Conservation (phyloP, 2,113 vertebrate species). For the Melanostigma gelatinosum region DNA sequence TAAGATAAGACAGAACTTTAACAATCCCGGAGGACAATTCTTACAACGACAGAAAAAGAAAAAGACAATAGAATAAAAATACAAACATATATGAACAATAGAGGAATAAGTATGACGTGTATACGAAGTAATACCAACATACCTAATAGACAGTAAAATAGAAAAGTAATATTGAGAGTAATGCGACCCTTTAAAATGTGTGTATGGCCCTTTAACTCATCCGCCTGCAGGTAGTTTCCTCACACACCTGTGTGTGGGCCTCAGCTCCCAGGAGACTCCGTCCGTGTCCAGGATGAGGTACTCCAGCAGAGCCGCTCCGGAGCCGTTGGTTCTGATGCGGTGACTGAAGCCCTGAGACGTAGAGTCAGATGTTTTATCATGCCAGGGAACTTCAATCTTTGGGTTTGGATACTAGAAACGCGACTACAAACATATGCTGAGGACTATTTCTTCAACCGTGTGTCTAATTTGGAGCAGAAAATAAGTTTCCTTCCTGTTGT, state of each 20-base stretch:
- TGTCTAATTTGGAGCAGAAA: neutral
- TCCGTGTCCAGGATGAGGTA: slow-evolving; percentile 86
- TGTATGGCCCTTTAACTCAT: neutral
- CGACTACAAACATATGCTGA: too few species aligned
- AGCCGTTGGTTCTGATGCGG: slow-evolving; percentile 71
- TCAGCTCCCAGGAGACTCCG: slow-evolving; percentile 76
- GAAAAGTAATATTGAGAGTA: too few species aligned
- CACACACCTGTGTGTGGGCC: slow-evolving; percentile 72
- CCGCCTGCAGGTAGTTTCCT: neutral
- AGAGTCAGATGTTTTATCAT: neutral
- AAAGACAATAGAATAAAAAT: too few species aligned
- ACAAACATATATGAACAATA: too few species aligned
- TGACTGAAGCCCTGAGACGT: slow-evolving; percentile 80
- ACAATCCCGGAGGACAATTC: too few species aligned
- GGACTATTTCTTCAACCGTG: too few species aligned
- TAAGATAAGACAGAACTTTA: neutral
- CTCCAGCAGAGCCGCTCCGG: slow-evolving; percentile 71
- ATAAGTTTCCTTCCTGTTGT: neutral
- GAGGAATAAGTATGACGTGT: too few species aligned
- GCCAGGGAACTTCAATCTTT: neutral
- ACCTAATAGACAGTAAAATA: too few species aligned
- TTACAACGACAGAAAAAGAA: neutral
- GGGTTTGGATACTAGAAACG: too few species aligned
- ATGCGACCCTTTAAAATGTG: neutral
- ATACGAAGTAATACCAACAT: too few species aligned